Base-by-base conservation (phyloP, 2,797 vertebrate species). In the Benthosema pterotum region DNA sequence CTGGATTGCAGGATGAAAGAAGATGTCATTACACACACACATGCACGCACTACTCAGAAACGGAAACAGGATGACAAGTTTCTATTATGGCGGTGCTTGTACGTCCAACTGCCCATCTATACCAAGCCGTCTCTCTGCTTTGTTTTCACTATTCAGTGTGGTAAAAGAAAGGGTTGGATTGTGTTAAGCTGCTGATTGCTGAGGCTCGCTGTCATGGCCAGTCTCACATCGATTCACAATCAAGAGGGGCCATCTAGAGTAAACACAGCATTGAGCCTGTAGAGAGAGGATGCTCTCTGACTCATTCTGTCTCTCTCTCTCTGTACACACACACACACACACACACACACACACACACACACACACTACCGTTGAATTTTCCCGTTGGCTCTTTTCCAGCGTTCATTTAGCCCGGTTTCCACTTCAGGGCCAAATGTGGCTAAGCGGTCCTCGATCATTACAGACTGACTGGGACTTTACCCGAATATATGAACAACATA, bases 321-420 rank as follows among this genome's bases (percentile, higher is more conserved):
- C 43, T 47, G 18, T 16, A 14, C 16, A 5, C 3, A 2, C 22
- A 25, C 22, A 25, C 22, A n/a, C 2, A n/a, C 60, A 19, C 43
- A 15, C 45, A 6, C 14, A 18, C 43, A 4, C 13, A 11, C 16
- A 17, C 12, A 17, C 22, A n/a, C n/a, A 7, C 32, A 38, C 32
- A 38, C 32, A 12, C 15, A 14, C 3, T 7, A 47, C 22, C 57
- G 81, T 78, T 78, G 83, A 25, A 79, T 88, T 92, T 92, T 84
- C 90, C 92, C 66, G 84, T 56, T 91, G 91, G 92, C 90, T 74
- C 71, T n/a, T 3, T n/a, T n/a, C 45, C 45, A 46, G 45, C n/a
- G 45, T 46, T 15, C 45, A 4, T 60, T 74, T 71, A 75, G 73
- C 51, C 52, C 58, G 13, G 17, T 50, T 73, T 53, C 14, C 71